Conservation (phyloP, 2,113 vertebrate species). For the Diadophis punctatus region DNA sequence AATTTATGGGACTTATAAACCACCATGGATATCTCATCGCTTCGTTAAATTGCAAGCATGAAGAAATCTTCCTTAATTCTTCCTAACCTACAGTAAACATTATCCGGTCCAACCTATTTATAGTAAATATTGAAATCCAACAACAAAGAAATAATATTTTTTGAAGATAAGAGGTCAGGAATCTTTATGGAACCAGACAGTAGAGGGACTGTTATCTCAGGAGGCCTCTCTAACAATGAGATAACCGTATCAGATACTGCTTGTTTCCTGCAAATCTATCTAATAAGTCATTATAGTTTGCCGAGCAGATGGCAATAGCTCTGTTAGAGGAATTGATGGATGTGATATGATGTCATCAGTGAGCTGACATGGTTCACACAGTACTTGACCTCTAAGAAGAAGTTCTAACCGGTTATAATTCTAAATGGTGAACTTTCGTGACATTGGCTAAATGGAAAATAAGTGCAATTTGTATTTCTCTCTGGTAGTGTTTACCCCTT, state of each 20-base stretch:
- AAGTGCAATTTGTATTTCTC: slow-evolving; percentile 88
- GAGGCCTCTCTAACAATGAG: slow-evolving; percentile 72
- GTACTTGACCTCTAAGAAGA: slow-evolving; percentile 81
- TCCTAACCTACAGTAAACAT: background rate
- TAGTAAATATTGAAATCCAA: slow-evolving; percentile 43
- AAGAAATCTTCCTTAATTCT: slow-evolving; percentile 22
- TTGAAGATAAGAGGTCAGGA: slow-evolving; percentile 46
- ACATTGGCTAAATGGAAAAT: slow-evolving; percentile 87
- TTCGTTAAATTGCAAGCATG: slow-evolving; percentile 17
- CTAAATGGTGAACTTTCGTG: slow-evolving; percentile 86
- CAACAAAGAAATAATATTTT: slow-evolving; percentile 30
- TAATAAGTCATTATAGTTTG: slow-evolving; percentile 80
- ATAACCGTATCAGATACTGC: slow-evolving; percentile 74
- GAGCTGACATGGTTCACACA: slow-evolving; percentile 85
- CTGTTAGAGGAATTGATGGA: slow-evolving; percentile 85
- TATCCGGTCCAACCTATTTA: slow-evolving; percentile 4
- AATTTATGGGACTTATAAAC: background rate
- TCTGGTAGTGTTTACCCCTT: slow-evolving; percentile 83
- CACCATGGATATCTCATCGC: background rate
- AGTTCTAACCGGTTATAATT: slow-evolving; percentile 82
- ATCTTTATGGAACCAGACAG: slow-evolving; percentile 55
- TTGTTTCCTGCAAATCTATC: slow-evolving; percentile 78
- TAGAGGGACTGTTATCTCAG: slow-evolving; percentile 60
- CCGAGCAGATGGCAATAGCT: slow-evolving; percentile 89
- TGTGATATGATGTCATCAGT: slow-evolving; percentile 96